These are phyloP conservation scores for Entelurus aequoreus DNA, from an alignment of 2,113 vertebrate genomes.

Conservation along the genomic window DNA sequence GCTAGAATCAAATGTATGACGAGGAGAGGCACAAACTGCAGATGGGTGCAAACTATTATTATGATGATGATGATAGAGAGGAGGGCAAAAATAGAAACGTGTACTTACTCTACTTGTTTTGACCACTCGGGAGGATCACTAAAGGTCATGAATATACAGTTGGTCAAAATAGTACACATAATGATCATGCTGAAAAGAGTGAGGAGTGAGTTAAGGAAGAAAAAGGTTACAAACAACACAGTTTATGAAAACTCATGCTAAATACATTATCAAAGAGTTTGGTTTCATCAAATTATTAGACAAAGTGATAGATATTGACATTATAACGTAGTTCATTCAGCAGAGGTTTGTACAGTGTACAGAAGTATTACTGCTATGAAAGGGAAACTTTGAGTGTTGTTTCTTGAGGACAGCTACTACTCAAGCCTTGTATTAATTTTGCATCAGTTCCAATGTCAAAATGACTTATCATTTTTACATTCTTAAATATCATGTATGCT, in stretches of 20 bases:
- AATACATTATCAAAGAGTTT: background rate
- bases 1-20: too few species aligned
- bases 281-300: background rate
- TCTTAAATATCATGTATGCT: background rate
- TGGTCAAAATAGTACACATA: constrained; percentile 99
- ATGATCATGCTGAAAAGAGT: constrained; percentile 99
- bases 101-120: constrained; percentile 98
- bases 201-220: constrained; percentile 68
- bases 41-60: background rate
- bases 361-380: too few species aligned
- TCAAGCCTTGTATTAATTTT: too few species aligned
- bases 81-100: background rate
- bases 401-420: too few species aligned
- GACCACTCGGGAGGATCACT: constrained; percentile 98
- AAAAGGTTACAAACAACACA: constrained; percentile 1
- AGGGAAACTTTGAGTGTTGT: too few species aligned
- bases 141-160: constrained; percentile 99
- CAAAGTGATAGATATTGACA: background rate
- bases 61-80: constrained; percentile 6
- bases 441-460: too few species aligned
- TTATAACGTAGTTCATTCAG: background rate
- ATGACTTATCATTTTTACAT: background rate
- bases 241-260: background rate
- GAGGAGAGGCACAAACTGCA: background rate
- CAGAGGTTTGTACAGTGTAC: too few species aligned